Percentiles rank a stretch among this genome's conserved stretches.
Evolutionary conservation across 2,888 invertebrate species (phyloP).

Genomic region (Trachelus tabidus): DNA sequence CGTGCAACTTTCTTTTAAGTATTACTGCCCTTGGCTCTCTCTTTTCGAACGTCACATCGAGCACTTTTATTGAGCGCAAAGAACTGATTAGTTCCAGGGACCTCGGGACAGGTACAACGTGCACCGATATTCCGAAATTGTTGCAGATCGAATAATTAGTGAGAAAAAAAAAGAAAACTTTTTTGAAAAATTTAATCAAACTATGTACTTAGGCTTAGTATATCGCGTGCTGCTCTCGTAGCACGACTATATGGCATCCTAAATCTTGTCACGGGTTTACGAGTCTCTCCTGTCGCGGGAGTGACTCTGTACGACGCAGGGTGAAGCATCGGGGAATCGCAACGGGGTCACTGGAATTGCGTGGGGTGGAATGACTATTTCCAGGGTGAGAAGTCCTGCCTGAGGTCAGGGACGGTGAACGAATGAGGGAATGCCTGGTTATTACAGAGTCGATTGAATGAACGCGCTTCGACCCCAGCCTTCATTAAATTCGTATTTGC

Average conservation of each 20-base stretch:
- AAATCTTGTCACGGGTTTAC: not conserved
- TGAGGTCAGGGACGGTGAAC: not conserved
- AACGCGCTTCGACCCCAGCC: not conserved
- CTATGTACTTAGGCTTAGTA: not conserved
- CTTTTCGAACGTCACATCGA: not conserved
- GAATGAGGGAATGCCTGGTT: not conserved
- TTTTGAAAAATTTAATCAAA: not conserved
- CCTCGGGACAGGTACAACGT: not conserved
- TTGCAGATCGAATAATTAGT: not conserved
- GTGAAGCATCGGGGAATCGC: not conserved
- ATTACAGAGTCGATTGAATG: not conserved
- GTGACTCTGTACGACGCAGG: not conserved
- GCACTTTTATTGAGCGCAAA: not conserved
- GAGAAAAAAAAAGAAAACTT: not conserved
- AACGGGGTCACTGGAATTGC: not conserved
- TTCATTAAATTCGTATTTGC: not conserved
- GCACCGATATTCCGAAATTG: not conserved
- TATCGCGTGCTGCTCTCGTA: not conserved
- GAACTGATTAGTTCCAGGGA: not conserved
- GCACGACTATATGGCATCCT: not conserved
- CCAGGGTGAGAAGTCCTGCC: not conserved
- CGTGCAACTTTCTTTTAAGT: not conserved
- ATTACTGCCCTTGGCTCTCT: not conserved
- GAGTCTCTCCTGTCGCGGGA: not conserved
- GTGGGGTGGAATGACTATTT: not conserved